These are phyloP conservation scores for Pemphredon lugubris DNA, from an alignment of 2,888 invertebrate species.

Conservation along the genomic window DNA sequence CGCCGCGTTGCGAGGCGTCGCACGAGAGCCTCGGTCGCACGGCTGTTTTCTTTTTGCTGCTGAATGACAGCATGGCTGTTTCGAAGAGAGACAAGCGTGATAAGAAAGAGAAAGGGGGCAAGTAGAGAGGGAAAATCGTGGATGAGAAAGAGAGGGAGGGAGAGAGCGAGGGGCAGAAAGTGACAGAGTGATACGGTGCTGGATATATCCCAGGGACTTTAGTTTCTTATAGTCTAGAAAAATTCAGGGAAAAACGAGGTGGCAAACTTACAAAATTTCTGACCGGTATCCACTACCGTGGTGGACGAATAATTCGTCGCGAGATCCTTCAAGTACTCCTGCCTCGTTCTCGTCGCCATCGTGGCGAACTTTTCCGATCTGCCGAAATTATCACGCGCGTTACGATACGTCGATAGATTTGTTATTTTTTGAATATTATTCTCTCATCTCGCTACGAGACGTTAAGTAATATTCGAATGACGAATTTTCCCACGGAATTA, in stretches of 20 bases:
- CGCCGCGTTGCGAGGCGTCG: conserved; percentile 88
- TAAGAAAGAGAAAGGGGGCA: too few species aligned
- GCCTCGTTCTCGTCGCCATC: conserved; percentile 97
- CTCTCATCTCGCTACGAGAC: too few species aligned
- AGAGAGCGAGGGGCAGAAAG: too few species aligned
- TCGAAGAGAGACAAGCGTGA: too few species aligned
- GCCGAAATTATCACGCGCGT: too few species aligned
- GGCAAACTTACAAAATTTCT: conserved; percentile 91
- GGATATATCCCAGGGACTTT: too few species aligned
- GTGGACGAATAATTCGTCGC: conserved; percentile 92
- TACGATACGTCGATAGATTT: too few species aligned
- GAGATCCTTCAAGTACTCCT: conserved; percentile 97
- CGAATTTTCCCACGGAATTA: conserved; percentile 32
- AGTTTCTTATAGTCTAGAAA: too few species aligned
- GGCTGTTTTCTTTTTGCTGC: conserved; percentile 90
- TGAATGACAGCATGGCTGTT: conserved; percentile 88
- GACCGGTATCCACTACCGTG: conserved; percentile 90
- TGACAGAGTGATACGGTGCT: too few species aligned
- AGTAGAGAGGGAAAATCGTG: too few species aligned
- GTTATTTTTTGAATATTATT: too few species aligned
- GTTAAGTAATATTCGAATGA: not conserved
- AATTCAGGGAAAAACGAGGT: not conserved
- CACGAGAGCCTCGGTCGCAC: conserved; percentile 88
- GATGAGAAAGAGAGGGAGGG: too few species aligned
- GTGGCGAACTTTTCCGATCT: conserved; percentile 97